These are phyloP conservation scores for Acanthochromis polyacanthus DNA, from an alignment of 2,113 vertebrate species.

Conservation along the genomic window DNA sequence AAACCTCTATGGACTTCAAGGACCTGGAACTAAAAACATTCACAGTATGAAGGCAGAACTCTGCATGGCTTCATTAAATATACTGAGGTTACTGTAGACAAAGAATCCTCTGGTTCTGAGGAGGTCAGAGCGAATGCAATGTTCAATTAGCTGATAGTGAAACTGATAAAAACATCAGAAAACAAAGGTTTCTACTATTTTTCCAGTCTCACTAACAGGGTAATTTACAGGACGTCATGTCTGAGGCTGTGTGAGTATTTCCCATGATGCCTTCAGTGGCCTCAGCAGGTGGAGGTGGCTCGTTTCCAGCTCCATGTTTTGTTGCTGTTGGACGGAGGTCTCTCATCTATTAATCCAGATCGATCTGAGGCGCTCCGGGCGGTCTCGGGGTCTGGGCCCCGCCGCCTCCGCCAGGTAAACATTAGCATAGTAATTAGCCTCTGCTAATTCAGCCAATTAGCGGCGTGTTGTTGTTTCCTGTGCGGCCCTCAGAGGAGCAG, in stretches of 20 bases:
- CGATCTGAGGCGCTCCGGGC: conserved; percentile 35
- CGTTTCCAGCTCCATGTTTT: background rate
- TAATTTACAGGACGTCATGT: too few species aligned
- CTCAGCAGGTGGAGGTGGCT: conserved; percentile 26
- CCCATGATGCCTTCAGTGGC: conserved; percentile 29
- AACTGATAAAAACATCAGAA: too few species aligned
- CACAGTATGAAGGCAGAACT: too few species aligned
- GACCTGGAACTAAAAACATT: too few species aligned
- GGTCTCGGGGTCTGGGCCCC: background rate
- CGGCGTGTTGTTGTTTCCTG: conserved; percentile 90
- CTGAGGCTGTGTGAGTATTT: conserved; percentile 13
- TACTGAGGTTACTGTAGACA: too few species aligned
- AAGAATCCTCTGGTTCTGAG: too few species aligned
- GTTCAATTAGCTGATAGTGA: too few species aligned
- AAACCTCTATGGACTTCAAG: too few species aligned
- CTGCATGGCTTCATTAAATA: too few species aligned
- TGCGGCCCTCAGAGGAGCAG: conserved; percentile 91
- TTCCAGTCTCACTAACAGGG: too few species aligned
- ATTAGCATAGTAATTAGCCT: conserved; percentile 98
- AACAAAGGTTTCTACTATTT: too few species aligned
- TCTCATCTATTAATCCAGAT: conserved; percentile 76
- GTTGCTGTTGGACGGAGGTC: conserved; percentile 17
- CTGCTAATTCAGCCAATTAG: conserved; percentile 93
- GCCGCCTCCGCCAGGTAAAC: conserved; percentile 89
- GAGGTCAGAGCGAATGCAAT: too few species aligned